These are phyloP conservation scores for Brenthis ino DNA, from an alignment of 2,888 invertebrate genomes.

Conservation along the genomic window DNA sequence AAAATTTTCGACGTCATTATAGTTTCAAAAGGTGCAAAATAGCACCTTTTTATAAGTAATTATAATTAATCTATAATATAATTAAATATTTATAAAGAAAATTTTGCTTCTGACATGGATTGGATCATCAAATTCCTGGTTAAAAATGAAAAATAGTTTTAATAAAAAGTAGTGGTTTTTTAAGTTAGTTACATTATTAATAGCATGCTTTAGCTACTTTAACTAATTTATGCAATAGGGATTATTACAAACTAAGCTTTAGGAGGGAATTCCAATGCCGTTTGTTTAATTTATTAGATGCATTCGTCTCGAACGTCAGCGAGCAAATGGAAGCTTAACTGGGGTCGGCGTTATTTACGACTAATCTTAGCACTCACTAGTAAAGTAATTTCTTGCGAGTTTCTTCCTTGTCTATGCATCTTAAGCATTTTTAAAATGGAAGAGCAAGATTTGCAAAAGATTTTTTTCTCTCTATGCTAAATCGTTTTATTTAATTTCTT, in stretches of 20 bases:
- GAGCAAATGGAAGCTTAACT: constrained; percentile 25
- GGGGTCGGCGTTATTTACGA: constrained; percentile 23
- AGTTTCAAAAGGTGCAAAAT: too few species aligned
- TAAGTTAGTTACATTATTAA: background rate
- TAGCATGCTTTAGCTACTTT: background rate
- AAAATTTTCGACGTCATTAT: too few species aligned
- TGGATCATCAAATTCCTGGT: too few species aligned
- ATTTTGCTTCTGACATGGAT: too few species aligned
- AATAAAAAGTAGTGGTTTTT: too few species aligned
- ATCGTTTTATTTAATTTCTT: too few species aligned
- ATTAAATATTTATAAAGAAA: too few species aligned
- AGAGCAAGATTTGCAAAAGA: background rate
- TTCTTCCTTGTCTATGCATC: constrained; percentile 7
- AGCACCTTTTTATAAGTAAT: too few species aligned
- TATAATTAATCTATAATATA: too few species aligned
- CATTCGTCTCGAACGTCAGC: constrained; percentile 29
- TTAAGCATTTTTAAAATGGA: constrained; percentile 1
- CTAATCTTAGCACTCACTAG: constrained; percentile 19
- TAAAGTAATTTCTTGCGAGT: constrained; percentile 18
- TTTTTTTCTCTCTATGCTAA: too few species aligned
- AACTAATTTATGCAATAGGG: background rate
- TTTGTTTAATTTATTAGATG: constrained; percentile 31
- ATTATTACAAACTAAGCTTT: constrained; percentile 13
- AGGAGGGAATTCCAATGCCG: constrained; percentile 12
- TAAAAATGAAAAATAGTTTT: too few species aligned